Evolutionary conservation across 2,797 vertebrate genomes (phyloP).

Genomic region (Lepilemur ruficaudatus): DNA sequence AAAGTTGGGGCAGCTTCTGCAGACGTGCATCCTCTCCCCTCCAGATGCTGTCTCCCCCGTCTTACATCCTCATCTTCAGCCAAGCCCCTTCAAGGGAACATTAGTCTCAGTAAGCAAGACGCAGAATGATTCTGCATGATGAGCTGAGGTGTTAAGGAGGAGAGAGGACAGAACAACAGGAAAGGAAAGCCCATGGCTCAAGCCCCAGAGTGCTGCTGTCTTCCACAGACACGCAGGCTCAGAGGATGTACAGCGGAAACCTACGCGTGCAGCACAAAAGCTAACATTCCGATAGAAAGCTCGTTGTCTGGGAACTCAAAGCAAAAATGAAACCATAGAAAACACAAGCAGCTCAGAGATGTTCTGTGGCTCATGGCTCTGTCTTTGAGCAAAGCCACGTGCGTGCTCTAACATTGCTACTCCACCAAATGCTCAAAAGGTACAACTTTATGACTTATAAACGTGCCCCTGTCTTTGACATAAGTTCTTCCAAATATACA

Average conservation of each 20-base stretch:
- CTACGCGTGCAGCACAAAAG: fast-evolving
- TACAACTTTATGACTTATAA: fast-evolving
- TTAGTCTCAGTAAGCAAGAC: background rate
- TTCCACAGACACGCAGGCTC: background rate
- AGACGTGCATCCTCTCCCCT: fast-evolving
- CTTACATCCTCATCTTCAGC: fast-evolving
- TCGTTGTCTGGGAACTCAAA: fast-evolving
- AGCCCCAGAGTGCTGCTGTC: fast-evolving
- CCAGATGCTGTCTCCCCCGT: fast-evolving
- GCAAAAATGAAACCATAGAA: background rate
- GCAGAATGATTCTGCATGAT: background rate
- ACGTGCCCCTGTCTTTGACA: background rate
- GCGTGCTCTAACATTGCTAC: background rate
- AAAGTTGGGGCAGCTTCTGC: fast-evolving
- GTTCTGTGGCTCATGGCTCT: fast-evolving
- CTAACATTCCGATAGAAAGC: background rate
- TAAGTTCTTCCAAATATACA: background rate
- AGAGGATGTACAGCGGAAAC: background rate
- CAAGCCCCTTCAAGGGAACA: fast-evolving
- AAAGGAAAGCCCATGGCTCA: too few relatives aligned
- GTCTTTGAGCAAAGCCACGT: background rate
- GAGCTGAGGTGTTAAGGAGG: background rate
- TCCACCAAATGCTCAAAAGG: too few relatives aligned
- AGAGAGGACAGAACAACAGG: too few relatives aligned
- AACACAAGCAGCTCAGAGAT: background rate